A percentile compares a stretch with the other conserved stretches of the same genome.
phyloP scores from a whole-genome alignment of 2,113 vertebrate species.

The Charadrius vociferus region DNA sequence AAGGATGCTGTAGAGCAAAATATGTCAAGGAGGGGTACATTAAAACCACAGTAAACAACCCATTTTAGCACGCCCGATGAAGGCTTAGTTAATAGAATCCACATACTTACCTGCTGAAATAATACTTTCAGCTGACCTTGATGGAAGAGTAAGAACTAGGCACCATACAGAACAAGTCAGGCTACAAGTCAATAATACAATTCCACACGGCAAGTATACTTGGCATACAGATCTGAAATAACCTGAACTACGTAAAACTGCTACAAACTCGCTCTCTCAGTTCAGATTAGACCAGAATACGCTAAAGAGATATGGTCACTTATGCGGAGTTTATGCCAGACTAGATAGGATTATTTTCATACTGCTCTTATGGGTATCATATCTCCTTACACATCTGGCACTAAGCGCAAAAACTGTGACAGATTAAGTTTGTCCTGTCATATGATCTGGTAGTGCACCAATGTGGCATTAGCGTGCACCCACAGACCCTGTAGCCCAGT shows the following conservation, averaged over 20 bases:
- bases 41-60: background rate
- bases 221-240: background rate
- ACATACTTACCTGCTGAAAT: background rate
- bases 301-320: background rate
- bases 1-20: background rate
- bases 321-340: background rate
- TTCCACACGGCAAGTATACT: background rate
- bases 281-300: background rate
- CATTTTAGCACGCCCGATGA: fast-evolving
- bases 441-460: background rate
- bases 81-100: background rate
- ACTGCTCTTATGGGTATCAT: background rate
- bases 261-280: background rate
- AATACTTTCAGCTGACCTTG: background rate
- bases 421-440: background rate
- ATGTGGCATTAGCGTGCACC: background rate
- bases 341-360: background rate
- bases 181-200: background rate
- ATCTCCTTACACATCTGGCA: background rate
- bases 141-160: background rate
- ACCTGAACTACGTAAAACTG: background rate
- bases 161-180: background rate
- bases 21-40: background rate
- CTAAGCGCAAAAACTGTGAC: background rate
- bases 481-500: background rate